Evolutionary conservation across 2,797 vertebrate genomes (phyloP), one percentile per base, ranked within the genome.

Genomic region (Fistularia tabacaria): DNA sequence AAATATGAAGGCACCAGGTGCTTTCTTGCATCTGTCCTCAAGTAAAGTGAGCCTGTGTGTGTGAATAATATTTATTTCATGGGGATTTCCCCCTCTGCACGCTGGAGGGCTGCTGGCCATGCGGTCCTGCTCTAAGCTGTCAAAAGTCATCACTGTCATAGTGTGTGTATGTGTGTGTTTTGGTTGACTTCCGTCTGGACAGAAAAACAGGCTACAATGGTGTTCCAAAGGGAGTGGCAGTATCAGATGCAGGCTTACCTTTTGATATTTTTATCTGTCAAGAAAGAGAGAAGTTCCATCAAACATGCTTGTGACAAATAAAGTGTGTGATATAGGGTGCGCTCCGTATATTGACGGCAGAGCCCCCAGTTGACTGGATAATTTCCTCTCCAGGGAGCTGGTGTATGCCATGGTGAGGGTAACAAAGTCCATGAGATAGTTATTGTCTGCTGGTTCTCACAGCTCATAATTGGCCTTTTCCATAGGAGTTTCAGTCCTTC

Each of bases 51-150:
- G 55, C 57, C 45, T 57, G 52, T 51, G 39, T 13, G 51, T 53
- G 53, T 62, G 46, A 72, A 47, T 57, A 36, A 77, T 73, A 73
- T 81, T 80, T 76, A 74, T 82, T 82, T 86, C 60, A 76, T 51
- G 52, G 79, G 77, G 84, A 71, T 82, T 77, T 73, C 71, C 82
- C 70, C 62, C 38, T 66, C 44, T 37, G 46, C 48, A 37, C 58
- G 2, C 25, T 25, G 25, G 25, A 25, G 25, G 41, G 6, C 50
- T 8, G 54, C 57, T 37, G 51, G 71, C 57, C 59, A 54, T 82
- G 70, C 73, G 68, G 54, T 82, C 79, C 53, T 79, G 54, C 68
- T 77, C 60, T 51, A 66, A 67, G 67, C 62, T 77, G 82, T 83
- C 82, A 79, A 7, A 68, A 36, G 50, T 63, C 54, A 66, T 82